These are phyloP conservation scores for Drosophila fulvimacula DNA, from an alignment of 2,888 invertebrate genomes.

Conservation along the genomic window DNA sequence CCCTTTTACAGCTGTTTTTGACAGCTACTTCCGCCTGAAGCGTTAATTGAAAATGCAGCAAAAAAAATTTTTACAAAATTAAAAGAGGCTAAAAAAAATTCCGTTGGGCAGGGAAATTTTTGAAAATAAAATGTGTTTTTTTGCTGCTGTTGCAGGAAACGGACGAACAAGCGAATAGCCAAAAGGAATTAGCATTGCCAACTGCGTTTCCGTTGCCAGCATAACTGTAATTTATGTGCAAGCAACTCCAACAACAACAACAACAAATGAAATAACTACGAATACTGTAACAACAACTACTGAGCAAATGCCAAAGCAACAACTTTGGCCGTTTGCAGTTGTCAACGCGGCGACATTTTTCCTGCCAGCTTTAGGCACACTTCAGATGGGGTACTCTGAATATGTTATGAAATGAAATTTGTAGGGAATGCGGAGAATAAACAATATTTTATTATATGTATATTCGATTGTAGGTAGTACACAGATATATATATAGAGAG, in stretches of 20 bases:
- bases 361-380: conserved; percentile 11
- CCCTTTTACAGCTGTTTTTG: conserved; percentile 35
- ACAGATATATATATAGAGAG: no score
- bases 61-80: conserved; percentile 5
- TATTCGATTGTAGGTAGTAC: not conserved
- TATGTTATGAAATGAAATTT: accelerated
- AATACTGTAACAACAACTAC: conserved; percentile 6
- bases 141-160: conserved; percentile 49
- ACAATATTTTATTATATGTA: not conserved
- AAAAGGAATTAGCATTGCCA: conserved; percentile 72
- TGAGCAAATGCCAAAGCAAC: conserved; percentile 12
- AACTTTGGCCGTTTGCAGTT: conserved; percentile 22
- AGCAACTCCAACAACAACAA: conserved; percentile 17
- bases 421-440: not conserved
- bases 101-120: conserved; percentile 22
- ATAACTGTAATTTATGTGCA: conserved; percentile 66
- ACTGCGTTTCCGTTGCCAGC: conserved; percentile 69
- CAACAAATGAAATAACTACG: conserved; percentile 7
- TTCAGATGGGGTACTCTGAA: not conserved
- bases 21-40: conserved; percentile 58
- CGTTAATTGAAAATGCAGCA: conserved; percentile 62
- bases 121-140: no score
- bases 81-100: conserved; percentile 19
- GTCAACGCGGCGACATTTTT: conserved; percentile 50
- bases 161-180: conserved; percentile 31